phyloP scores from a whole-genome alignment of 1,140 invertebrate genomes.

The Dinothrombium tinctorium region DNA sequence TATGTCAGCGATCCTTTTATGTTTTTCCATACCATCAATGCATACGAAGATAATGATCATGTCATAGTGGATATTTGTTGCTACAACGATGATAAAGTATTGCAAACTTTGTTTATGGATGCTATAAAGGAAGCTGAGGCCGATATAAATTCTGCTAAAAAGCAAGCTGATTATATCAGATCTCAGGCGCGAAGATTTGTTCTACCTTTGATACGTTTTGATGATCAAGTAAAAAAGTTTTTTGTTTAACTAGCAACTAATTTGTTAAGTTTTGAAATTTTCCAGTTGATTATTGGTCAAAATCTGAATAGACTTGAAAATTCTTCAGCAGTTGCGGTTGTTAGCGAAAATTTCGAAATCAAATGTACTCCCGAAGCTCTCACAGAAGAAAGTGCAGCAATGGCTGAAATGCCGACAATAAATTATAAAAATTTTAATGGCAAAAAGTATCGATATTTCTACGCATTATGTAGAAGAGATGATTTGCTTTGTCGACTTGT shows the following conservation, averaged over 20 bases:
- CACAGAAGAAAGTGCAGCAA: background rate
- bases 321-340: too few species aligned
- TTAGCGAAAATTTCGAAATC: conserved; percentile 4
- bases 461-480: conserved; percentile 36
- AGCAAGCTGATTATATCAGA: background rate
- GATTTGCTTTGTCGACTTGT: too few species aligned
- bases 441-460: conserved; percentile 22
- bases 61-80: conserved; percentile 53
- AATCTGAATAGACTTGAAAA: too few species aligned
- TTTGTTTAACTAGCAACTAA: too few species aligned
- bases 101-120: conserved; percentile 6
- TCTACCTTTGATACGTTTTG: conserved; percentile 1
- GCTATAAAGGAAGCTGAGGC: background rate
- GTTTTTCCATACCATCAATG: conserved; percentile 68
- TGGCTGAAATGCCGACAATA: conserved; percentile 45
- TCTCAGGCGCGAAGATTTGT: conserved; percentile 6
- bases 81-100: conserved; percentile 41
- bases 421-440: conserved; percentile 43
- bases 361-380: conserved; percentile 4
- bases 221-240: too few species aligned
- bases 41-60: conserved; percentile 42
- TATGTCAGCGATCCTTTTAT: conserved; percentile 45
- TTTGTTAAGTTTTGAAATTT: background rate
- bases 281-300: background rate
- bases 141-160: background rate